Evolutionary conservation across 2,113 vertebrate genomes (phyloP), one percentile per base, ranked within the genome.

Genomic region (Bubo bubo): DNA sequence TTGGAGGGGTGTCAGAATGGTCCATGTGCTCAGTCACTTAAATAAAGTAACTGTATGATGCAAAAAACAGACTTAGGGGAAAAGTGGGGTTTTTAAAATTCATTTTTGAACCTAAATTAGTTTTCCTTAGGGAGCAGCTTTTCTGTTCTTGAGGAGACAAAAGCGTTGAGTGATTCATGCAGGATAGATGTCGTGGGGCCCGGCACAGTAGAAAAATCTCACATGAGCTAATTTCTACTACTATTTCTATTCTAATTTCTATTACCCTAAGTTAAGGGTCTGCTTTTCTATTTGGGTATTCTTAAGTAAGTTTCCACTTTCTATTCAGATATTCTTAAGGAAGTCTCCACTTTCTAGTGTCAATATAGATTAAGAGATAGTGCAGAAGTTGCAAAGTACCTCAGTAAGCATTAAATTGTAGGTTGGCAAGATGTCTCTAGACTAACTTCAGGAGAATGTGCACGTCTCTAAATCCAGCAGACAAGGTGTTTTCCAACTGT

Each of bases 401-500:
- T 2, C 58, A 14, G 35, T 12, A 34, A 93, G 32, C 5, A 1
- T 19, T 20, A 12, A 47, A 1, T 22, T 41, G 10, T 8, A 47
- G 47, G 6, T 66, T 2, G 1, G 23, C 45, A 11, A 55, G 55
- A 58, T 17, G 14, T 10, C 20, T n/a, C 47, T 84, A 43, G 55
- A 7, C 3, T 50, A 8, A 62, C 55, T 37, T 70, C 28, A 20
- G 86, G 72, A 45, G 81, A 60, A 64, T 3, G 12, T 9, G 8
- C 47, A 1, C 4, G 1, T 50, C 55, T 66, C n/a, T 85, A 21
- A 68, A 55, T 62, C 41, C 39, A 58, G 34, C 86, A 75, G 83
- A 34, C 41, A 23, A 96, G 91, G 93, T 89, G 50, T 63, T 89
- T 84, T 79, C 93, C 91, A 73, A 5, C 53, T 47, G 63, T n/a